Base-by-base conservation (phyloP, 2,113 vertebrate genomes). In the Sinocyclocheilus anshuiensis region DNA sequence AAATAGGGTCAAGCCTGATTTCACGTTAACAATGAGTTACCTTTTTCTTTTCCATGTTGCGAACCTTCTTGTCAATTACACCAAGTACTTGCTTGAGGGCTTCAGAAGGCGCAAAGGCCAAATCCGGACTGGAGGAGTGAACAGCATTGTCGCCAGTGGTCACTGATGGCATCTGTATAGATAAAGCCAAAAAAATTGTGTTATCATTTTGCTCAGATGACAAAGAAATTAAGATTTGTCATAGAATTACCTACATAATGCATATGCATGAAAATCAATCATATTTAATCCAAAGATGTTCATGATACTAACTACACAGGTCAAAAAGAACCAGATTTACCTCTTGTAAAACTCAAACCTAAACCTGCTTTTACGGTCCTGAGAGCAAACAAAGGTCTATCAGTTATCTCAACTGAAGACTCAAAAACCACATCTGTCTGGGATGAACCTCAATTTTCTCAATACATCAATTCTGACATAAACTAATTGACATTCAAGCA, bases 31-130 rank as follows among this genome's bases (percentile, higher is more conserved):
- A 61, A 22, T 0, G 11, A n/a, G 78, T 89, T 92, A 99, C 98
- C 97, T 99, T 99, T 93, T 97, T 98, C 94, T 99, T 99, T 92
- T 98, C 98, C 93, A 99, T 96, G 92, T 99, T 99, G 86, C 97
- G 96, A 86, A 99, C 96, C 92, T 99, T 99, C 95, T 99, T 99
- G 88, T 99, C 98, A 74, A 99, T 96, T 63, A 98, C 96, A 45
- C 91, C 95, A 77, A 99, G 94, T 87, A 99, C 95, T 92, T 99
- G 98, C 93, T 98, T 98, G 94, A 99, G 96, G 85, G 97, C 94
- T 91, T 99, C 98, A 55, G 95, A 96, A 76, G 97, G 96, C 8
- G 39, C 94, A 85, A 86, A 92, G 86, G 92, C 94, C 91, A 94
- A 85, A 86, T 95, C 95, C 90, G 94, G 93, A 89, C 88, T 91